Percentiles rank a stretch among this genome's conserved stretches.
Conservation (phyloP, 2,888 invertebrate genomes). For the Andrena hattorfiana region DNA sequence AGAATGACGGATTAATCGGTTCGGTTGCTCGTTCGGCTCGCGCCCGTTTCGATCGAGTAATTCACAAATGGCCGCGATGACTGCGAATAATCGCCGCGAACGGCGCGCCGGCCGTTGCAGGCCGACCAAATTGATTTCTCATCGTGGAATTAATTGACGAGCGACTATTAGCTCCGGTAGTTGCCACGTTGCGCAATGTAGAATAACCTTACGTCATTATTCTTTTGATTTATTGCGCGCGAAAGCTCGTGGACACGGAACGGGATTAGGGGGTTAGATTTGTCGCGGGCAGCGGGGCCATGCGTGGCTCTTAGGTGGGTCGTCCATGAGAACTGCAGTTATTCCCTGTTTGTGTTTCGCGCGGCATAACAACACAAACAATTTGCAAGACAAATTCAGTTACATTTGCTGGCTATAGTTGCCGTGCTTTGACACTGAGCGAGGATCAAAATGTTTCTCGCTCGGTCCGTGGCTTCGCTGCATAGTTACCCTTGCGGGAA, state of each 20-base stretch:
- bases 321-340: too few species aligned
- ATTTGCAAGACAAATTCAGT: too few species aligned
- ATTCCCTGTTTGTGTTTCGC: too few species aligned
- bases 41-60: conserved; percentile 48
- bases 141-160: conserved; percentile 37
- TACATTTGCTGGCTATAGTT: too few species aligned
- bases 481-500: too few species aligned
- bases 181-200: neutral
- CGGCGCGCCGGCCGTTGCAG: conserved; percentile 53
- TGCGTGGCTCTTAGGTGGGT: too few species aligned
- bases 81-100: conserved; percentile 63
- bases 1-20: conserved; percentile 61
- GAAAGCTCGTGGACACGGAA: neutral
- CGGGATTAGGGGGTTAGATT: too few species aligned
- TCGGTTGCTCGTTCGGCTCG: conserved; percentile 52
- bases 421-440: too few species aligned
- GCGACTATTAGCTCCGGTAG: neutral
- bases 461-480: too few species aligned
- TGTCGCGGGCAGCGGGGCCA: too few species aligned
- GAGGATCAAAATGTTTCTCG: too few species aligned
- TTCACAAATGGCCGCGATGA: conserved; percentile 43
- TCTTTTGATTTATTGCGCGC: neutral
- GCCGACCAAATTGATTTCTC: conserved; percentile 26
- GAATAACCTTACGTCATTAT: neutral
- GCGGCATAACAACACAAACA: too few species aligned